Conservation (phyloP, 2,888 invertebrate genomes). For the Andrena camellia region DNA sequence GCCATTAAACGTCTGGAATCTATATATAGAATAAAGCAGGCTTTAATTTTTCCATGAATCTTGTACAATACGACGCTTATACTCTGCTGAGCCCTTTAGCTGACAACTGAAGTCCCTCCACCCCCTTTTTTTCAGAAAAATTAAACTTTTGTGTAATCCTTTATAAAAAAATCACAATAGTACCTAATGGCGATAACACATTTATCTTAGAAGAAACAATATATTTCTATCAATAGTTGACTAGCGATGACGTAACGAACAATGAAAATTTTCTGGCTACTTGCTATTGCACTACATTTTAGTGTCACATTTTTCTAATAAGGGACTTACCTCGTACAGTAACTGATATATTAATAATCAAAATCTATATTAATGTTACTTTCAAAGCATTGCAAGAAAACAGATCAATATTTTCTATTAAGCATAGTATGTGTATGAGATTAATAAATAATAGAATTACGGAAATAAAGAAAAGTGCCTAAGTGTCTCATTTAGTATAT, state of each 20-base stretch:
- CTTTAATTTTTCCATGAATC: neutral
- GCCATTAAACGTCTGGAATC: conserved; percentile 24
- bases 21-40: conserved; percentile 23
- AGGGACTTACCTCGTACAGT: too few relatives aligned
- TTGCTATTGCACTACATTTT: too few relatives aligned
- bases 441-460: too few relatives aligned
- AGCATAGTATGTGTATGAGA: too few relatives aligned
- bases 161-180: neutral
- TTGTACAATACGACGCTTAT: neutral
- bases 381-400: too few relatives aligned
- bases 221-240: neutral
- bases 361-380: too few relatives aligned
- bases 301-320: too few relatives aligned
- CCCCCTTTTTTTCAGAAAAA: neutral
- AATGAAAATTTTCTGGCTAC: too few relatives aligned
- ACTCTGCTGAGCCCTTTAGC: neutral
- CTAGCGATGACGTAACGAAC: neutral
- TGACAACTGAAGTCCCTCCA: neutral
- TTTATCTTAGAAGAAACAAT: neutral
- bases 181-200: neutral
- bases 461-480: too few relatives aligned
- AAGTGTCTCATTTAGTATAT: too few relatives aligned
- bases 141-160: neutral
- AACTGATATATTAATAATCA: too few relatives aligned
- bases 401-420: too few relatives aligned